Conservation (phyloP, 2,797 vertebrate genomes). For the Pelobates cultripes region DNA sequence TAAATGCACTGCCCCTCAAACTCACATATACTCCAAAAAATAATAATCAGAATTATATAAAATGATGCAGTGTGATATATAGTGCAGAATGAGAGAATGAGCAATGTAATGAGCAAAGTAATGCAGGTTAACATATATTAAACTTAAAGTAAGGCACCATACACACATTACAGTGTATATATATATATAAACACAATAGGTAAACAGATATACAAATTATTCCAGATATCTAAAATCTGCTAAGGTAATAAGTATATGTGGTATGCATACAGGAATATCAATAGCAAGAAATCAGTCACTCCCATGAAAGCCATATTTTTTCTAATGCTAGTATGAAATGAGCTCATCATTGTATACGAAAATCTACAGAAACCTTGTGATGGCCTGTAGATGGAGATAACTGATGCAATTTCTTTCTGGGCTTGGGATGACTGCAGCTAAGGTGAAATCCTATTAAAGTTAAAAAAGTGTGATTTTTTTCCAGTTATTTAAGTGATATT, state of each 20-base stretch:
- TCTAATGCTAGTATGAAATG: conserved; percentile 26
- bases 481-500: neutral
- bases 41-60: too few relatives aligned
- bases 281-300: conserved; percentile 3
- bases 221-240: neutral
- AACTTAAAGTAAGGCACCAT: too few relatives aligned
- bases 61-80: too few relatives aligned
- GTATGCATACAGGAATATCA: neutral
- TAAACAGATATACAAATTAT: too few relatives aligned
- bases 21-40: too few relatives aligned
- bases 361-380: conserved; percentile 33
- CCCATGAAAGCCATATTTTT: neutral
- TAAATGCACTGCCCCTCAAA: too few relatives aligned
- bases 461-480: conserved; percentile 14
- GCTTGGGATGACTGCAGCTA: conserved; percentile 28
- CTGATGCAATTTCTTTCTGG: conserved; percentile 38
- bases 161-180: too few relatives aligned
- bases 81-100: too few relatives aligned
- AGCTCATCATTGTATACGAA: conserved; percentile 10
- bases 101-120: too few relatives aligned
- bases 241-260: neutral
- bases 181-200: too few relatives aligned
- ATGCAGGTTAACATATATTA: too few relatives aligned
- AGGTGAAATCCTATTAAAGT: conserved; percentile 38
- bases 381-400: conserved; percentile 37